These are phyloP conservation scores for Carassius carassius DNA, from an alignment of 2,113 vertebrate species.

Conservation along the genomic window DNA sequence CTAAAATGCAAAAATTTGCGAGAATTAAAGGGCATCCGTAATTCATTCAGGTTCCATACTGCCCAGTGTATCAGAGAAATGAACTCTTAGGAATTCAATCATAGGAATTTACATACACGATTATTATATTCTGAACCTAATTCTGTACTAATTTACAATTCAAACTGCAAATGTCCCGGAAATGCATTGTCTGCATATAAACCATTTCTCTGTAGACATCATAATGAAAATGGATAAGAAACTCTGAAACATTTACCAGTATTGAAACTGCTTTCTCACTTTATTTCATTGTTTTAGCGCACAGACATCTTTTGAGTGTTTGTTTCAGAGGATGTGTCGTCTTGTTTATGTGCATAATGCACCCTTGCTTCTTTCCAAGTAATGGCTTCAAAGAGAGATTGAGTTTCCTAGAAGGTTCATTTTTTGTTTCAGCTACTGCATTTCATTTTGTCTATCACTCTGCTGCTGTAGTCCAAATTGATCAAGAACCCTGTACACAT, in stretches of 20 bases:
- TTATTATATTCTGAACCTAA: conserved; percentile 56
- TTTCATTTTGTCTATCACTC: conserved; percentile 1
- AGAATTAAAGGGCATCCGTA: conserved; percentile 63
- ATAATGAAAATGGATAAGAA: conserved; percentile 46
- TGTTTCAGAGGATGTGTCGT: background rate
- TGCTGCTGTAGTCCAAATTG: background rate
- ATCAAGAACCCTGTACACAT: conserved; percentile 4
- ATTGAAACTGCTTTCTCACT: conserved; percentile 27
- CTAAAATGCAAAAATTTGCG: conserved; percentile 55
- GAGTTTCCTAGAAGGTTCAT: background rate
- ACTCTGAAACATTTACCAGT: background rate
- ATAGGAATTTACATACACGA: conserved; percentile 55
- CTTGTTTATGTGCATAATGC: background rate
- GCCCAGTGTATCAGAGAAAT: conserved; percentile 59
- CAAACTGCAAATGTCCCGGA: conserved; percentile 39
- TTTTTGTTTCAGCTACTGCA: background rate
- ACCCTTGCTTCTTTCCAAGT: conserved; percentile 6
- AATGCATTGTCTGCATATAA: conserved; percentile 48
- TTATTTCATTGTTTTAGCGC: conserved; percentile 2
- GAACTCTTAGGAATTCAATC: conserved; percentile 59
- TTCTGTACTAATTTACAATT: conserved; percentile 60
- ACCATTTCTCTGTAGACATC: conserved; percentile 35
- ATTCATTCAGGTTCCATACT: conserved; percentile 54
- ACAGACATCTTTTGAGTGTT: background rate
- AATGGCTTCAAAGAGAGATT: background rate